Evolutionary conservation across 2,888 invertebrate genomes (phyloP).

Genomic region (Erynnis tages): DNA sequence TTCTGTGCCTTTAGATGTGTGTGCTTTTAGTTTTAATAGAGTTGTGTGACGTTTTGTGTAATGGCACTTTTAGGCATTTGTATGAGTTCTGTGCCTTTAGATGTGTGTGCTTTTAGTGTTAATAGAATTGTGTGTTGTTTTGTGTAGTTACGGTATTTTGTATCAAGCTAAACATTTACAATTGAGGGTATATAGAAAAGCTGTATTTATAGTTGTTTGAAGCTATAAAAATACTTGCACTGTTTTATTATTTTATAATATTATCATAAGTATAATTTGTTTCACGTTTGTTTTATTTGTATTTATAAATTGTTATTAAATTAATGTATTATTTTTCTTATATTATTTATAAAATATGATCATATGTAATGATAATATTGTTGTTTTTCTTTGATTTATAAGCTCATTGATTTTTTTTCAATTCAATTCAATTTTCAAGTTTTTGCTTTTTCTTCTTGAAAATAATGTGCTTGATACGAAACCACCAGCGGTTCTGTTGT

Average conservation of each 20-base stretch:
- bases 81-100: too few relatives aligned
- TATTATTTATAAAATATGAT: too few relatives aligned
- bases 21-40: not conserved
- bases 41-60: constrained; percentile 1
- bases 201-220: not conserved
- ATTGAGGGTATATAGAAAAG: too few relatives aligned
- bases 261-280: not conserved
- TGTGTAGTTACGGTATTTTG: constrained; percentile 20
- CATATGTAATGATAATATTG: too few relatives aligned
- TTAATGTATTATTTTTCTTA: too few relatives aligned
- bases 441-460: not conserved
- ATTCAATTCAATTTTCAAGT: too few relatives aligned
- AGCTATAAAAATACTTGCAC: not conserved
- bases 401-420: too few relatives aligned
- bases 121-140: constrained; percentile 4
- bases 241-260: not conserved
- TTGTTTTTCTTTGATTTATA: not conserved
- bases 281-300: too few relatives aligned
- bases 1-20: too few relatives aligned
- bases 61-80: too few relatives aligned
- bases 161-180: constrained; percentile 32
- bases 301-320: too few relatives aligned
- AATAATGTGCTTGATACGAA: constrained; percentile 14
- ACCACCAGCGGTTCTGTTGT: not conserved
- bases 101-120: constrained; percentile 17